Percentiles rank a stretch among this genome's conserved stretches.
These are phyloP conservation scores for Corbicula japonica DNA, from an alignment of 2,888 invertebrate species.

Conservation along the genomic window DNA sequence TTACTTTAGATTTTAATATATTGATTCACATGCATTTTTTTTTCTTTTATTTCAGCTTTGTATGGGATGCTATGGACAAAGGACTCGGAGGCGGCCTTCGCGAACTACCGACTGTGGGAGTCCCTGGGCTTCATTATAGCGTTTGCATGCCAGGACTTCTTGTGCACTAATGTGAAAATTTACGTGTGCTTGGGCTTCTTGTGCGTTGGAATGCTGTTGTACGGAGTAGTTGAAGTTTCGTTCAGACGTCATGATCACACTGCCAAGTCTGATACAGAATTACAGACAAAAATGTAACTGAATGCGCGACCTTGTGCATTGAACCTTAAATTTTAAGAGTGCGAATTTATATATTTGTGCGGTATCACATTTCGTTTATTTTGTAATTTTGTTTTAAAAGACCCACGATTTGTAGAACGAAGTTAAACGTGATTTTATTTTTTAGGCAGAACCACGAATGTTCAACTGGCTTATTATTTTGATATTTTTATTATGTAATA, in stretches of 20 bases:
- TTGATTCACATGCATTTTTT: neutral
- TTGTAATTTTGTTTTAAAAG: too few species aligned
- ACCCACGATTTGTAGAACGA: too few species aligned
- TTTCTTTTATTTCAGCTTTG: constrained; percentile 64
- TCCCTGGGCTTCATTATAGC: constrained; percentile 95
- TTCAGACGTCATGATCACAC: constrained; percentile 1
- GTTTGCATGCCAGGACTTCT: constrained; percentile 92
- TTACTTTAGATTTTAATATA: neutral
- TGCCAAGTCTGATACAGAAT: too few species aligned
- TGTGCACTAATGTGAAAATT: constrained; percentile 92
- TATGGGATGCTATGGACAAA: constrained; percentile 73
- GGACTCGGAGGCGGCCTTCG: constrained; percentile 70
- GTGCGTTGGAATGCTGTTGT: constrained; percentile 67
- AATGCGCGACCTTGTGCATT: too few species aligned
- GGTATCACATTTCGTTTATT: too few species aligned
- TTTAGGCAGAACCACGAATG: too few species aligned
- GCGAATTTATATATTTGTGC: too few species aligned
- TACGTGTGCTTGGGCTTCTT: constrained; percentile 87
- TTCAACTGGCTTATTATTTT: too few species aligned
- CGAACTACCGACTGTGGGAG: constrained; percentile 91
- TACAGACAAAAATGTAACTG: too few species aligned
- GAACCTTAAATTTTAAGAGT: too few species aligned
- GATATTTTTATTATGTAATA: too few species aligned
- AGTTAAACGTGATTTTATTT: too few species aligned
- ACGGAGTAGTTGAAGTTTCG: constrained; percentile 60